Percentiles rank a stretch among this genome's conserved stretches.
These are phyloP conservation scores for Amphiprion percula DNA, from an alignment of 2,113 vertebrate species.

Conservation along the genomic window DNA sequence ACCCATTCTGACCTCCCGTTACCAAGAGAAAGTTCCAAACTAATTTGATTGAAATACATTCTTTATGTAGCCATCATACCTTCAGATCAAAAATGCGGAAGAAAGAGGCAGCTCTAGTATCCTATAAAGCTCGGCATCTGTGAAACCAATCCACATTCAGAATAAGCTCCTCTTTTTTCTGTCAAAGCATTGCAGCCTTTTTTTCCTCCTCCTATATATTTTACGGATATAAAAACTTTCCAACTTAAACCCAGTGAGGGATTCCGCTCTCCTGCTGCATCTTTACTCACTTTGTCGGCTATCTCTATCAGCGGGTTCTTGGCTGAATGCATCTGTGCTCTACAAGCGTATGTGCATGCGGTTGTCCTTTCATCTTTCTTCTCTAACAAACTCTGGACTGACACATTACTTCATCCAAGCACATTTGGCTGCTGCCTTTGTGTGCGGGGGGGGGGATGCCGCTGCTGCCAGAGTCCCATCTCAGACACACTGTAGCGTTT, in stretches of 20 bases:
- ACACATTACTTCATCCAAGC: conserved; percentile 11
- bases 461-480: background rate
- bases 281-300: conserved; percentile 33
- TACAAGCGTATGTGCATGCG: background rate
- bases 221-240: conserved; percentile 17
- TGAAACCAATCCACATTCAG: conserved; percentile 29
- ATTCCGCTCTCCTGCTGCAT: conserved; percentile 28
- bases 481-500: conserved; percentile 3
- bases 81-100: conserved; percentile 3
- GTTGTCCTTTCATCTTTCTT: conserved; percentile 16
- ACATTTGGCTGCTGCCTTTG: conserved; percentile 19
- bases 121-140: conserved; percentile 21
- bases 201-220: background rate
- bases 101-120: background rate
- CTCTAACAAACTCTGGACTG: conserved; percentile 17
- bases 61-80: background rate
- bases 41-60: conserved; percentile 14
- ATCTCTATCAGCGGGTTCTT: conserved; percentile 15
- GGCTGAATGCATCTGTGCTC: conserved; percentile 18
- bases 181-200: conserved; percentile 16
- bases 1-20: conserved; percentile 4
- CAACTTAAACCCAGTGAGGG: background rate
- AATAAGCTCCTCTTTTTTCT: conserved; percentile 42
- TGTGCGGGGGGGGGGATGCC: background rate
- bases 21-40: background rate